Evolutionary conservation across 2,797 vertebrate species (phyloP), one percentile per base, ranked within the genome.

Genomic region (Pygocentrus nattereri): DNA sequence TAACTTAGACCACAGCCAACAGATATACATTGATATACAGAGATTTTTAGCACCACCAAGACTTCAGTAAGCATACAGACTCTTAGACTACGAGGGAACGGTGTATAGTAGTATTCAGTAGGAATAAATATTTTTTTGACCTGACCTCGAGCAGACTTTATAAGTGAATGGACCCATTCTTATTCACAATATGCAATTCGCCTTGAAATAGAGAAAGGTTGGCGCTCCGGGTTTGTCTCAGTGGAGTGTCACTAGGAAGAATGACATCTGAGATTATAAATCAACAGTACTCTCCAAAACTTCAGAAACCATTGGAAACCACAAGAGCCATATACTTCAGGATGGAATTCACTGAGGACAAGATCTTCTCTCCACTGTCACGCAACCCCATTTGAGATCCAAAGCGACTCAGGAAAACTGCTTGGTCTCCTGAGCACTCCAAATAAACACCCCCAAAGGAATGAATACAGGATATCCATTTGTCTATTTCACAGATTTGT

Each of bases 311-410:
- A 74, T 84, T 79, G 82, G 88, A 92, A 93, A 92, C 92, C 90
- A 87, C 91, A 92, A 85, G 88, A 92, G 90, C 90, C 87, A 80
- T 88, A 90, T 81, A 86, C 89, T 93, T 88, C 89, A 91, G 88
- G 68, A 79, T 90, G 91, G 92, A 93, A 93, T 93, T 91, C 90
- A 88, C 89, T 84, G 88, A 93, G 90, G 92, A 94, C 92, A 88
- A 88, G 91, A 93, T 90, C 87, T 90, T 91, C 87, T 89, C 89
- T 92, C 89, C 87, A 86, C 82, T 83, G 91, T 93, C 94, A 94
- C 90, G 91, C 92, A 88, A 93, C 76, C 79, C 89, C 89, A 86
- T 87, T 67, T 30, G 86, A 89, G 80, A 86, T 90, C 86, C 82
- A 82, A 67, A 41, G 61, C 31, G 47, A 79, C 54, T 64, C 58